Percentiles rank a stretch among this genome's conserved stretches.
phyloP scores from a whole-genome alignment of 2,113 vertebrate species.

The Pseudorasbora parva region DNA sequence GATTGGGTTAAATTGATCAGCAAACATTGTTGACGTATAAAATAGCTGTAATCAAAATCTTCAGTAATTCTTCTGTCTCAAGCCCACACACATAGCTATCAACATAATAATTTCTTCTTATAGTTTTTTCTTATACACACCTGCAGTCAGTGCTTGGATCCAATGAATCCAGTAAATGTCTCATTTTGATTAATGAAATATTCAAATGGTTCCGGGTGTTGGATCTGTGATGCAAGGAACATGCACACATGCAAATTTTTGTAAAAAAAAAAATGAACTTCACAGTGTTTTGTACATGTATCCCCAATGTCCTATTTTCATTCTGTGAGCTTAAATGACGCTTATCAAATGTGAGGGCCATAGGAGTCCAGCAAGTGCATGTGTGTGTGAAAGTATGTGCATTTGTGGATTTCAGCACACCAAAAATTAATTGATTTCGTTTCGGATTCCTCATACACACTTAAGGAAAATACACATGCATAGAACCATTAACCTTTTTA shows the following conservation, averaged over 20 bases:
- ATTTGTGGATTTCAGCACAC: not conserved
- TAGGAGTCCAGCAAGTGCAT: too few relatives aligned
- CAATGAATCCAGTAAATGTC: constrained; percentile 45
- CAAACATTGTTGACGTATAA: not conserved
- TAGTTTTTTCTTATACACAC: not conserved
- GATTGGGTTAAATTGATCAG: not conserved
- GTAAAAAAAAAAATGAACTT: not conserved
- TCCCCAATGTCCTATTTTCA: not conserved
- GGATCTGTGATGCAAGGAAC: constrained; percentile 40
- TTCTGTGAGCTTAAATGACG: not conserved
- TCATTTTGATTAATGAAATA: constrained; percentile 58
- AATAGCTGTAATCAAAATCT: not conserved
- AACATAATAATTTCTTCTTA: constrained; percentile 66
- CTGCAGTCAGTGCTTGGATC: constrained; percentile 23
- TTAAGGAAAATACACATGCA: not conserved
- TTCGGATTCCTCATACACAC: not conserved
- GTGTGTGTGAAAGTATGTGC: not conserved
- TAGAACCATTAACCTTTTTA: not conserved
- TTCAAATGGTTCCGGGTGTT: constrained; percentile 54
- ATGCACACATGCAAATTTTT: not conserved
- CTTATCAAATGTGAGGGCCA: not conserved
- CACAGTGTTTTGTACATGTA: not conserved
- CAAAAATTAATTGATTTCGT: not conserved
- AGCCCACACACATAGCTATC: not conserved
- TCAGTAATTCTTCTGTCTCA: not conserved